Base-by-base conservation (phyloP, 2,113 vertebrate genomes). In the Oreocharis arfaki region DNA sequence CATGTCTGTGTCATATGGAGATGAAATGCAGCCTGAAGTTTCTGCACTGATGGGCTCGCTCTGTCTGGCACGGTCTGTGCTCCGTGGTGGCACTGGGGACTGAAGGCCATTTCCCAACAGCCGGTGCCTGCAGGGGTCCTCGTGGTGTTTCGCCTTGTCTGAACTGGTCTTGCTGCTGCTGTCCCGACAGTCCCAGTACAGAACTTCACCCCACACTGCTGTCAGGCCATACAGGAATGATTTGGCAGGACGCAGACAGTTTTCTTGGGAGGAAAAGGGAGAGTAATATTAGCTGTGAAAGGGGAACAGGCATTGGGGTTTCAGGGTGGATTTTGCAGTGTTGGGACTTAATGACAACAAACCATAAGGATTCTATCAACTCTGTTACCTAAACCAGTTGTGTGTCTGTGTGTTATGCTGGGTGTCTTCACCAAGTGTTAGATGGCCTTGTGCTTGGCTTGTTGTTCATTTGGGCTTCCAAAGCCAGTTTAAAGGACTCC, bases 81-180 rank as follows among this genome's bases (percentile, higher is more conserved):
- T 30, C 26, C 4, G 16, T 16, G 69, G 32, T 76, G 92, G 65
- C 49, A 1, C 10, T 32, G 5, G 69, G 24, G 11, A 12, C 60
- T 33, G 0, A 30, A 11, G 4, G 16, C 68, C 3, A 3, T 24
- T 28, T 83, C 60, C 59, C 70, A 3, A 0, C 39, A 22, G 59
- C 57, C 12, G 0, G 9, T 9, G 55, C 87, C 9, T 11, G 47
- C 57, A 2, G 10, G 30, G 57, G 6, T 21, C 3, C 2, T 6
- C 3, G 49, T 6, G 37, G 17, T 16, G 16, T 11, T 63, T 10
- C 0, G 0, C 8, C 23, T 17, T 4, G 0, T 12, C 65, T 7
- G 4, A 11, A 0, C 77, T 26, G 26, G 28, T 17, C 13, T 47
- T 16, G 37, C 20, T 28, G 63, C 59, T 39, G 22, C 2, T 5